Base-by-base conservation (phyloP, 2,888 invertebrate genomes). In the Phaonia tiefii region DNA sequence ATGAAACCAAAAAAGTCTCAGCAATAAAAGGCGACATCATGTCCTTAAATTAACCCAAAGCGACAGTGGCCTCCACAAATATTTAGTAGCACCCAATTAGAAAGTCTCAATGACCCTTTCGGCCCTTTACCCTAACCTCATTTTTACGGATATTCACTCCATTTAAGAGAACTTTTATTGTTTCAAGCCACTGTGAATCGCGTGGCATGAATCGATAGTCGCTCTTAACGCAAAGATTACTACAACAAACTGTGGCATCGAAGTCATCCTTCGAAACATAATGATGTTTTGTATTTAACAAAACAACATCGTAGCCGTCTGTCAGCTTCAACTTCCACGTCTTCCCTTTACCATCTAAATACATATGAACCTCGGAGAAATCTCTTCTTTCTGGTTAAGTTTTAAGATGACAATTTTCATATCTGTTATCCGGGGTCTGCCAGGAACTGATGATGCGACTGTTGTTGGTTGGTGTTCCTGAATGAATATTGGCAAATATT, bases 401-500 rank as follows among this genome's bases (percentile, higher is more conserved):
- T 22, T 42, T 80, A 49, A 74, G 75, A 75, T 82, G 83, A 83
- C 82, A 81, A 81, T 83, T 83, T 82, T 78, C 76, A 82, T 84
- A 83, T 76, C 79, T 56, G 37, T 71, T 51, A 42, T 42, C 75
- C 54, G 22, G 20, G 8, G 39, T 54, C 22, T 22, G 26, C 42
- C 39, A 13, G 2, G 54, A 5, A 25, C 2, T 25, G 37, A 49
- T 51, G 54, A 1, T 56, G 74, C 25, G 20, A 65, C 63, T 51
- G 60, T 42, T 22, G 17, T 63, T 37, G 25, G 13, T 63, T 3
- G 54, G 26, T 3, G 54, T 26, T 83, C 81, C 75, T 84, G 84
- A 85, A 83, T 85, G 88, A 85, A 87, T 89, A 88, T 89, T 89
- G 85, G 86, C 83, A 87, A 89, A 88, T 89, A 89, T 88, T 89